Evolutionary conservation across 1,140 invertebrate species (phyloP), one percentile per base, ranked within the genome.

Genomic region (Alviniconcha marisindica): DNA sequence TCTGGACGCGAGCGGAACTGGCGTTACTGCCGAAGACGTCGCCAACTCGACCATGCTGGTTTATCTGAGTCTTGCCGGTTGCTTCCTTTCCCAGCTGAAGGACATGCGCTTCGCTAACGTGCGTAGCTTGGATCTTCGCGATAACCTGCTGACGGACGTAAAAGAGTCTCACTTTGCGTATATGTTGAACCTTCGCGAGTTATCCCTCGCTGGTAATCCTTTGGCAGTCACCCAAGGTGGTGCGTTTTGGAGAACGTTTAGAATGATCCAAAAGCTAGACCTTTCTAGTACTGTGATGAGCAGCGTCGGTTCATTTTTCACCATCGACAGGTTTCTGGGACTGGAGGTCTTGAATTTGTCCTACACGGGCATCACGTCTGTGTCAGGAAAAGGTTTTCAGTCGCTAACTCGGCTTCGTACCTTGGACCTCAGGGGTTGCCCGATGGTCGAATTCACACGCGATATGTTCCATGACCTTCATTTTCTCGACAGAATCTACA

Each of bases 311-410:
- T 24, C 42, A 21, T 21, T 7, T n/a, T 0, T 42, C 15, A 36
- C 42, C 0, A 40, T 38, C 5, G 2, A 44, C 10, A 33, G 10
- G 7, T 36, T 42, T 12, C 71, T 38, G 2, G 5, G 42, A 14
- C 14, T 74, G 2, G 71, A 74, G 42, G n/a, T 44, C 21, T n/a
- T 74, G 4, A 33, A 74, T n/a, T 74, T 74, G 31, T 42, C 71
- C 38, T 21, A 44, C 14, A 42, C 36, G 24, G 24, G 24, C 31
- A 2, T 74, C 24, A 18, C 2, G 5, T 28, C 14, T n/a, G 28
- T 74, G 12, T 15, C 2, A n/a, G 71, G 71, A 44, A 28, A 42
- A 1, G n/a, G n/a, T n/a, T n/a, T n/a, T n/a, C 38, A 74, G 15
- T 24, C 36, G 40, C 36, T 73, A n/a, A 24, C 1, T 2, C 28